These are phyloP conservation scores for Coecobrya sp. DNA, from an alignment of 2,888 invertebrate genomes.

Conservation along the genomic window DNA sequence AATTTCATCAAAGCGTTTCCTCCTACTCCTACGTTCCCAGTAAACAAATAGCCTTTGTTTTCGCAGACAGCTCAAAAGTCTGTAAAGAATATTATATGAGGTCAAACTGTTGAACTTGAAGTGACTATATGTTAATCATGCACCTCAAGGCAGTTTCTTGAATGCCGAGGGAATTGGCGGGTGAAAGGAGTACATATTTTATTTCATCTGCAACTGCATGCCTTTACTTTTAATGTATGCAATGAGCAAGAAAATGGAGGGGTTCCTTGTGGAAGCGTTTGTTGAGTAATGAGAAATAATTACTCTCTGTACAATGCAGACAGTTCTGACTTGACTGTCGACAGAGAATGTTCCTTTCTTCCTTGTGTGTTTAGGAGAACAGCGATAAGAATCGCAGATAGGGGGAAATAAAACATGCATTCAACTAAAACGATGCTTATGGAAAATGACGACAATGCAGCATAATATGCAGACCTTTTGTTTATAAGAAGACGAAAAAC, in stretches of 20 bases:
- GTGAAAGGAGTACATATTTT: constrained; percentile 36
- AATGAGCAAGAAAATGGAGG: constrained; percentile 52
- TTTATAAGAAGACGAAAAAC: background rate
- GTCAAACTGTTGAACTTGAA: constrained; percentile 34
- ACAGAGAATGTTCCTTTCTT: constrained; percentile 70
- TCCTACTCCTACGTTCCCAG: background rate
- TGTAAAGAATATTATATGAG: background rate
- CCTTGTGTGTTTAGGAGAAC: background rate
- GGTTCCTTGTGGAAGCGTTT: constrained; percentile 24
- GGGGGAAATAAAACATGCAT: background rate
- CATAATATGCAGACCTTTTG: background rate
- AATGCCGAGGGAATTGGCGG: background rate
- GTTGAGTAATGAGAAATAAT: constrained; percentile 84
- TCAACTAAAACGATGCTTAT: constrained; percentile 6
- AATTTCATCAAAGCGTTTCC: too few species aligned
- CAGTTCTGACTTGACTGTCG: constrained; percentile 76
- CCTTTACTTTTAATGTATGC: constrained; percentile 56
- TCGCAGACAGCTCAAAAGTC: background rate
- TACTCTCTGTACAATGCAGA: constrained; percentile 84
- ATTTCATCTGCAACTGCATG: constrained; percentile 28
- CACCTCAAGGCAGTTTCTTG: constrained; percentile 11
- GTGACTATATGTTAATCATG: background rate
- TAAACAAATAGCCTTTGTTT: background rate
- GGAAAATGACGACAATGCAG: constrained; percentile 25
- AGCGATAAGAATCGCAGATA: constrained; percentile 51